Evolutionary conservation across 1,140 invertebrate species (phyloP).

Genomic region (Trachymyrmex cornetzi): DNA sequence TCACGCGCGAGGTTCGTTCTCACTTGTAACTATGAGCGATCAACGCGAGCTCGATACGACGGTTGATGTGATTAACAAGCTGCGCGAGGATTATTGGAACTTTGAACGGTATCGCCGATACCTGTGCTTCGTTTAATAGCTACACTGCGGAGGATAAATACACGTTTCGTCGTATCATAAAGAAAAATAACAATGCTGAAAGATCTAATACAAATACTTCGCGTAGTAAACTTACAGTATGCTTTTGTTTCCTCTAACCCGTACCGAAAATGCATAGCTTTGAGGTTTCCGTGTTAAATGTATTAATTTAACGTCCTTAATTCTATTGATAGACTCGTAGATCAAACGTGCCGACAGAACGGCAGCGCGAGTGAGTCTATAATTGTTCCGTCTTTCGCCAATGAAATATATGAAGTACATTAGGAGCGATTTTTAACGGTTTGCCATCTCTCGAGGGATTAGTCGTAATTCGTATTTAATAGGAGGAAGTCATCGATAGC

Average conservation of each 20-base stretch:
- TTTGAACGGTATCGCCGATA: constrained; percentile 70
- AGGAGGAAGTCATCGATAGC: constrained; percentile 20
- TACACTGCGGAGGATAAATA: constrained; percentile 54
- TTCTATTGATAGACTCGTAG: constrained; percentile 20
- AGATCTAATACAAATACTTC: background rate
- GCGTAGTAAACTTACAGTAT: background rate
- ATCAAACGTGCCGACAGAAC: constrained; percentile 51
- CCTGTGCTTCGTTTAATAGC: constrained; percentile 66
- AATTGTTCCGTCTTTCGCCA: constrained; percentile 10
- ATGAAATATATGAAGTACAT: constrained; percentile 12
- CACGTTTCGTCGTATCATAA: constrained; percentile 39
- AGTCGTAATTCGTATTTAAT: constrained; percentile 51
- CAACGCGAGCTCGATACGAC: constrained; percentile 65
- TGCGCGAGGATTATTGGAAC: constrained; percentile 56
- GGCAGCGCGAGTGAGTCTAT: constrained; percentile 19
- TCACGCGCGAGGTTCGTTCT: constrained; percentile 69
- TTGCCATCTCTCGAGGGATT: background rate
- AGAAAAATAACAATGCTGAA: constrained; percentile 57
- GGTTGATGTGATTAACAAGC: constrained; percentile 73
- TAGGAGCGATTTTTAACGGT: constrained; percentile 40
- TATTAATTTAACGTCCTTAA: constrained; percentile 51
- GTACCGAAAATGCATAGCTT: background rate
- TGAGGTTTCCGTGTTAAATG: constrained; percentile 6
- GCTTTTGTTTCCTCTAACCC: background rate
- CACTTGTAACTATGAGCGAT: constrained; percentile 72